Percentiles rank a stretch among this genome's conserved stretches.
These are phyloP conservation scores for Agrotis exclamationis DNA, from an alignment of 2,888 invertebrate genomes.

Conservation along the genomic window DNA sequence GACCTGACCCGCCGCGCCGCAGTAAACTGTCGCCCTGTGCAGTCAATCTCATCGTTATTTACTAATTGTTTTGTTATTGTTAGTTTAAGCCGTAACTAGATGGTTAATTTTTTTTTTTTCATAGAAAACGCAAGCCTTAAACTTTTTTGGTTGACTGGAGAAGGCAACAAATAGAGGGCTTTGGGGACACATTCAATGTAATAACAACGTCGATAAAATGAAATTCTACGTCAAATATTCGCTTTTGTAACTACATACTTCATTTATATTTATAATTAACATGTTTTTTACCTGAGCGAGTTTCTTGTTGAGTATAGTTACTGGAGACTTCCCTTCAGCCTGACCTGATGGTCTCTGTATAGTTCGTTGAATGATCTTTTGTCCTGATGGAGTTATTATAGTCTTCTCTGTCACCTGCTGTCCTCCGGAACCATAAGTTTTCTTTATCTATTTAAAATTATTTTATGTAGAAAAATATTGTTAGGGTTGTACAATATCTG, in stretches of 20 bases:
- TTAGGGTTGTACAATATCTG: not conserved
- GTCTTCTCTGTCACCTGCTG: constrained; percentile 89
- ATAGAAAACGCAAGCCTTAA: not conserved
- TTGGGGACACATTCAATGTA: constrained; percentile 13
- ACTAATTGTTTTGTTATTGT: constrained; percentile 13
- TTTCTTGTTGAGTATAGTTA: constrained; percentile 86
- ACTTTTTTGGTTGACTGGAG: constrained; percentile 34
- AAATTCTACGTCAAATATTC: constrained; percentile 21
- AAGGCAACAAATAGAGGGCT: constrained; percentile 54
- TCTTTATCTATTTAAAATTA: constrained; percentile 75
- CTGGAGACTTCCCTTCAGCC: constrained; percentile 82
- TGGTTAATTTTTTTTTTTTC: not conserved
- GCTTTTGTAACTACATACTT: constrained; percentile 8
- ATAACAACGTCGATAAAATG: constrained; percentile 17
- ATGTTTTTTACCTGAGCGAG: constrained; percentile 82
- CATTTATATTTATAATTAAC: not conserved
- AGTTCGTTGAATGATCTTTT: constrained; percentile 89
- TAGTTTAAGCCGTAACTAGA: constrained; percentile 22
- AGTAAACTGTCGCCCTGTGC: constrained; percentile 86
- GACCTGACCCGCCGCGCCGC: constrained; percentile 78
- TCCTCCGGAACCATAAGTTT: constrained; percentile 78
- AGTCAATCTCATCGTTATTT: constrained; percentile 29
- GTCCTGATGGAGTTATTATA: constrained; percentile 89
- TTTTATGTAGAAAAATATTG: constrained; percentile 5
- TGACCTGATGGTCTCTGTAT: constrained; percentile 81